A percentile compares a stretch with the other conserved stretches of the same genome.
phyloP scores from a whole-genome alignment of 2,113 vertebrate genomes.

The Rhinopomastus cyanomelas region DNA sequence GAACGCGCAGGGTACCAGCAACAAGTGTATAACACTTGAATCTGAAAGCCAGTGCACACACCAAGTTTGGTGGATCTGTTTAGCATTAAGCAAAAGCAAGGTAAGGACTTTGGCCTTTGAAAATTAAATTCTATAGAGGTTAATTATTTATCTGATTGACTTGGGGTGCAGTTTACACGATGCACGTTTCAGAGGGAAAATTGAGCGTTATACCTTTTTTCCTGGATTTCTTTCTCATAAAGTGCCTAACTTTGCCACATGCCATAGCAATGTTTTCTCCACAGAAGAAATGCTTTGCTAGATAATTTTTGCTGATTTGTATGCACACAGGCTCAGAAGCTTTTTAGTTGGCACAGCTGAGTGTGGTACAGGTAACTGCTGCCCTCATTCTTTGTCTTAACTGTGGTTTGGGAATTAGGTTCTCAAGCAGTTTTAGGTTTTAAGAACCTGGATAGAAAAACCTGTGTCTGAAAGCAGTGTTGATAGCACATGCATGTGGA shows the following conservation, averaged over 20 bases:
- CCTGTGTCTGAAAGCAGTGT: background rate
- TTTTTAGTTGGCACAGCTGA: background rate
- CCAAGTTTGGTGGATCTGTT: background rate
- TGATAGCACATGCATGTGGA: background rate
- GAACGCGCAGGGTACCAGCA: background rate
- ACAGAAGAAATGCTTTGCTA: background rate
- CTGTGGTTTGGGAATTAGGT: background rate
- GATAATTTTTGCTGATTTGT: background rate
- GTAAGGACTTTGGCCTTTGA: slow-evolving; percentile 10
- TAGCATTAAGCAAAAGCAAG: slow-evolving; percentile 17
- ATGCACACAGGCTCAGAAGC: background rate
- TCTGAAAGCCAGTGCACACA: background rate
- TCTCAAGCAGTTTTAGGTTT: too few species aligned
- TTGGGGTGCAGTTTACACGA: background rate
- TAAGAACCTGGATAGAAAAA: background rate
- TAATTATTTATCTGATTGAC: slow-evolving; percentile 30
- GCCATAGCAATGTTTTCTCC: background rate
- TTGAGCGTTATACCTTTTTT: background rate
- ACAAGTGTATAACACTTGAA: slow-evolving; percentile 2
- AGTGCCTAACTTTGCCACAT: background rate
- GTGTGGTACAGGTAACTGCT: background rate
- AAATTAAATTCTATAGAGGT: slow-evolving; percentile 25
- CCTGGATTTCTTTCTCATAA: background rate
- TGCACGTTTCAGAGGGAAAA: background rate
- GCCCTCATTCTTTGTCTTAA: background rate